Evolutionary conservation across 1,140 invertebrate genomes (phyloP).

Genomic region (Aphidius ervi): DNA sequence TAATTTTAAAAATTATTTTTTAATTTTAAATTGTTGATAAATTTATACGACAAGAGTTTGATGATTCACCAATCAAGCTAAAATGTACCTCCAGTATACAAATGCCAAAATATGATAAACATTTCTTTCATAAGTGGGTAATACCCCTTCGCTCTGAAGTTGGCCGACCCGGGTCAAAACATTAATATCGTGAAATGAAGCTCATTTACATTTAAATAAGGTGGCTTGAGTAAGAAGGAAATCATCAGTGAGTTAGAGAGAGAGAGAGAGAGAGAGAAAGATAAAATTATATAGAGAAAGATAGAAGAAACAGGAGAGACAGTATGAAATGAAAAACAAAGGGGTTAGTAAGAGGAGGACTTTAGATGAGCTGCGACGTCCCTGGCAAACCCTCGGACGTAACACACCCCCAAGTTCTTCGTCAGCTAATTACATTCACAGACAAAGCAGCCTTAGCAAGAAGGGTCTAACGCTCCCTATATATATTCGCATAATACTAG

Average conservation of each 20-base stretch:
- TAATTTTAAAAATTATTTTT: too few relatives aligned
- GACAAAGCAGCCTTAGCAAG: conserved; percentile 42
- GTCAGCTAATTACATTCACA: conserved; percentile 54
- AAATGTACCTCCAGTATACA: too few relatives aligned
- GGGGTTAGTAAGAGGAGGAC: conserved; percentile 24
- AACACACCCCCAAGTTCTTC: conserved; percentile 23
- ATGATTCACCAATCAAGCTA: too few relatives aligned
- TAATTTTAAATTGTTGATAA: too few relatives aligned
- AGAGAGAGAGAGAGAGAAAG: conserved; percentile 39
- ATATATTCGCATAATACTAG: conserved; percentile 42
- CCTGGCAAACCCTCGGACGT: conserved; percentile 16
- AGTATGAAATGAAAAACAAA: conserved; percentile 27
- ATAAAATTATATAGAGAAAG: conserved; percentile 15
- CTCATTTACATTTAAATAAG: conserved; percentile 86
- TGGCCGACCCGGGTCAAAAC: conserved; percentile 59
- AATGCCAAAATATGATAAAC: too few relatives aligned
- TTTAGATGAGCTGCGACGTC: conserved; percentile 44
- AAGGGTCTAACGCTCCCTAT: conserved; percentile 13
- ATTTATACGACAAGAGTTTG: too few relatives aligned
- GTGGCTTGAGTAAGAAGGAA: conserved; percentile 50
- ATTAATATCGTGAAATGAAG: conserved; percentile 84
- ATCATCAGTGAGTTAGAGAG: conserved; percentile 31
- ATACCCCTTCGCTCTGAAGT: conserved; percentile 25
- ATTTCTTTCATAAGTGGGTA: too few relatives aligned
- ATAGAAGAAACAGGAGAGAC: conserved; percentile 6